These are phyloP conservation scores for Diabrotica balteata DNA, from an alignment of 2,888 invertebrate genomes.

Conservation along the genomic window DNA sequence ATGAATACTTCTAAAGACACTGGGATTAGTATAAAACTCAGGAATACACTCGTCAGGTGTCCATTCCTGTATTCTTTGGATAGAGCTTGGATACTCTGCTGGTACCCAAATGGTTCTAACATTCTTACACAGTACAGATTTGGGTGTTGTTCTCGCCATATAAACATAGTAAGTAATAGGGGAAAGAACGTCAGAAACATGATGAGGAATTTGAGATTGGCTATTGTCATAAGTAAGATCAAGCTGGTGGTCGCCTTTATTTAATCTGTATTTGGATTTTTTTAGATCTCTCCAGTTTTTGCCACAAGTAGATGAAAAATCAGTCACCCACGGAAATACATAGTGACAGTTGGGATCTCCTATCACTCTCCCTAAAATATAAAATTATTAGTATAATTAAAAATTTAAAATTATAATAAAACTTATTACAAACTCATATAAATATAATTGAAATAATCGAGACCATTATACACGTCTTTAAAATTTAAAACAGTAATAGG, in stretches of 20 bases:
- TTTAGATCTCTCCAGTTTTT: constrained; percentile 89
- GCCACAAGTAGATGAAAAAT: constrained; percentile 84
- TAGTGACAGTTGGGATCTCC: constrained; percentile 92
- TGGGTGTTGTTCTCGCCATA: constrained; percentile 84
- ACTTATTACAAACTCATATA: too few relatives aligned
- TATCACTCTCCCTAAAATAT: constrained; percentile 67
- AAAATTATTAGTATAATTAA: constrained; percentile 1
- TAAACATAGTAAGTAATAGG: constrained; percentile 98
- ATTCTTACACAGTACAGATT: constrained; percentile 85
- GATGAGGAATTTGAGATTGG: constrained; percentile 69
- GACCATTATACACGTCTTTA: too few relatives aligned
- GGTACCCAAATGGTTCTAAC: constrained; percentile 95
- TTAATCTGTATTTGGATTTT: constrained; percentile 93
- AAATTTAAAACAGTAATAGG: too few relatives aligned
- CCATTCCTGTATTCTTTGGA: constrained; percentile 94
- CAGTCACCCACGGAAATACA: constrained; percentile 97
- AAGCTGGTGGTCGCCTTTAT: constrained; percentile 91
- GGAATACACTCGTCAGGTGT: constrained; percentile 99
- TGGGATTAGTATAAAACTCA: constrained; percentile 93
- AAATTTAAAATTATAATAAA: constrained; percentile 62
- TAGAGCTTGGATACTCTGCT: constrained; percentile 87
- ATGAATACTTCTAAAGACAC: constrained; percentile 93
- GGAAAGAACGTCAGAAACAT: constrained; percentile 91
- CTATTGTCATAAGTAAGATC: constrained; percentile 84
- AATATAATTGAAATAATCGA: too few relatives aligned